These are phyloP conservation scores for Perodicticus potto DNA, from an alignment of 2,797 vertebrate species.

Conservation along the genomic window DNA sequence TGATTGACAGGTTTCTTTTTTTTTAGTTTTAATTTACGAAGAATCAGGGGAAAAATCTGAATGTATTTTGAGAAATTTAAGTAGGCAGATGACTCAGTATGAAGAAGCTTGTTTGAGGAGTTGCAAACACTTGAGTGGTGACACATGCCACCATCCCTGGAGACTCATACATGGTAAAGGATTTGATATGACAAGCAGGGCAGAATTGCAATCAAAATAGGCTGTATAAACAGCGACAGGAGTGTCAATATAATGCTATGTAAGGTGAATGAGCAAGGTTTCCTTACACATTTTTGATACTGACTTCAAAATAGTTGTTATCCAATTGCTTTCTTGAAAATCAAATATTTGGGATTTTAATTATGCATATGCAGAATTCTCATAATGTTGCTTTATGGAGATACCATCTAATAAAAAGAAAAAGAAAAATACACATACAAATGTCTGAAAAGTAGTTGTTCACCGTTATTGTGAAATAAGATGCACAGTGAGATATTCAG, in stretches of 20 bases:
- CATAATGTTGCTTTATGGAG: background rate
- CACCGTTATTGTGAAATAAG: background rate
- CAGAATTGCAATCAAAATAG: background rate
- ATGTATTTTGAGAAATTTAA: constrained; percentile 64
- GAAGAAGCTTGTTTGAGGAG: constrained; percentile 50
- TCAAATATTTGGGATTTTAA: background rate
- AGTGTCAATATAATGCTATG: background rate
- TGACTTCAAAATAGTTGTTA: background rate
- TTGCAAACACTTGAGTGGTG: constrained; percentile 45
- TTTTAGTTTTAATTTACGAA: constrained; percentile 34
- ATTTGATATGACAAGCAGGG: background rate
- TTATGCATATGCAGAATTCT: background rate
- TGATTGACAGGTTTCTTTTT: background rate
- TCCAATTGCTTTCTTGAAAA: background rate
- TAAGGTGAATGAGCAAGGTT: background rate
- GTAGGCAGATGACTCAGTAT: constrained; percentile 62
- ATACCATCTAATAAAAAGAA: background rate
- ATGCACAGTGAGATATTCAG: background rate
- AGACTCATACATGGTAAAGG: background rate
- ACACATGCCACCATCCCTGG: background rate
- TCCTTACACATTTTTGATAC: background rate
- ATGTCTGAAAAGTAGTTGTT: constrained; percentile 18
- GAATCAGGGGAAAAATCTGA: background rate
- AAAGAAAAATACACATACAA: background rate
- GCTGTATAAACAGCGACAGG: background rate